Evolutionary conservation across 2,797 vertebrate genomes (phyloP).

Genomic region (Cichlasoma orientale): DNA sequence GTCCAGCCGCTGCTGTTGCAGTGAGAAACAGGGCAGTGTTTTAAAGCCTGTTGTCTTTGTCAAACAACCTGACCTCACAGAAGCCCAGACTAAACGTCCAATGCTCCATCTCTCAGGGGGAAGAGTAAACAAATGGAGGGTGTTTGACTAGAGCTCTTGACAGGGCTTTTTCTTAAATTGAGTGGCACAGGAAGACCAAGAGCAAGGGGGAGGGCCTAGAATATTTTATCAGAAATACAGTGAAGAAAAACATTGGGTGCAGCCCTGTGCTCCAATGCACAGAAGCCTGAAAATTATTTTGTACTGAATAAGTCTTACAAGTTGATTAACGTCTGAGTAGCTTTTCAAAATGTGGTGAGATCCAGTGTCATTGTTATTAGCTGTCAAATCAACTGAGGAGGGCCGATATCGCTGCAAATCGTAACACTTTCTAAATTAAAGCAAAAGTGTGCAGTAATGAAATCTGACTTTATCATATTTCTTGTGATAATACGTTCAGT

Average conservation of each 20-base stretch:
- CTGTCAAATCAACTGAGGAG: neutral
- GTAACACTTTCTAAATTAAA: neutral
- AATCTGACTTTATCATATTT: neutral
- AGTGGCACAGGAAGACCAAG: neutral
- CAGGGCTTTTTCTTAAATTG: neutral
- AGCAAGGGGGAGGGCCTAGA: neutral
- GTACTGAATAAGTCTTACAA: neutral
- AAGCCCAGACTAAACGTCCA: conserved; percentile 44
- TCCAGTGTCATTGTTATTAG: neutral
- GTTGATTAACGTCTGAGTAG: neutral
- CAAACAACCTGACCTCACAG: conserved; percentile 50
- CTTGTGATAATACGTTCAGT: neutral
- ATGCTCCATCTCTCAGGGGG: conserved; percentile 18
- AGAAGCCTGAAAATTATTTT: neutral
- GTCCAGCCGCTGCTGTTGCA: conserved; percentile 20
- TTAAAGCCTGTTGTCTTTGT: conserved; percentile 46
- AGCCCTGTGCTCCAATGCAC: neutral
- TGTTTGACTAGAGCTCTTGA: conserved; percentile 32
- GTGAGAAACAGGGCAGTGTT: conserved; percentile 26
- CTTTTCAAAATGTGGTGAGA: neutral
- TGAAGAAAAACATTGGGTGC: neutral
- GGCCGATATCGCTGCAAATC: neutral
- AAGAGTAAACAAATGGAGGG: conserved; percentile 54
- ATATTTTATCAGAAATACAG: neutral
- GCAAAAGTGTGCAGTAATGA: neutral